Percentiles rank a stretch among this genome's conserved stretches.
Evolutionary conservation across 2,797 vertebrate species (phyloP).

Genomic region (Dromococcyx pavoninus): DNA sequence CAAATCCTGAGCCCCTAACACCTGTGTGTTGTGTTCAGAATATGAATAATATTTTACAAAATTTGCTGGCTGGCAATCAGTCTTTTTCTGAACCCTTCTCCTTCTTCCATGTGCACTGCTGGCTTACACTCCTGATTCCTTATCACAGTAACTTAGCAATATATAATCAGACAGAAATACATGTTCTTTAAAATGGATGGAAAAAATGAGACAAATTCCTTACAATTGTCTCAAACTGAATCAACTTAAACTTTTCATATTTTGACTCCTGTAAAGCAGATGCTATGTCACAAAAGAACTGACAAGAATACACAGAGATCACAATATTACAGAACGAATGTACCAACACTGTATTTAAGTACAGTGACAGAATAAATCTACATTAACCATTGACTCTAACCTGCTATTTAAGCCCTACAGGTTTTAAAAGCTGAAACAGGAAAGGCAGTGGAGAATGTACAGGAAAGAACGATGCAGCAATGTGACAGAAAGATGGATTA

Average conservation of each 20-base stretch:
- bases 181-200: neutral
- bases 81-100: neutral
- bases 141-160: neutral
- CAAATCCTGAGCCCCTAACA: neutral
- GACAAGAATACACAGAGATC: neutral
- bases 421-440: neutral
- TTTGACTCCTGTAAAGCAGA: neutral
- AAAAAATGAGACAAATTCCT: neutral
- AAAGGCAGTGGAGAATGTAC: neutral
- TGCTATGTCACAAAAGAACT: neutral
- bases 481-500: neutral
- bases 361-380: neutral
- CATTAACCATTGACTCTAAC: neutral
- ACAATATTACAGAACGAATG: neutral
- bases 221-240: neutral
- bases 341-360: neutral
- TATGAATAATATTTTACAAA: neutral
- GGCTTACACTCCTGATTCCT: neutral
- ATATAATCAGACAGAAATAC: neutral
- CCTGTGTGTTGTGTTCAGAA: neutral
- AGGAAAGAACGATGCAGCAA: neutral
- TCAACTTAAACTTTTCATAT: neutral
- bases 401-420: neutral
- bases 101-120: neutral
- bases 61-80: neutral